A percentile compares a stretch with the other conserved stretches of the same genome.
Evolutionary conservation across 2,888 invertebrate species (phyloP).

Genomic region (Drosophila melanosoma): DNA sequence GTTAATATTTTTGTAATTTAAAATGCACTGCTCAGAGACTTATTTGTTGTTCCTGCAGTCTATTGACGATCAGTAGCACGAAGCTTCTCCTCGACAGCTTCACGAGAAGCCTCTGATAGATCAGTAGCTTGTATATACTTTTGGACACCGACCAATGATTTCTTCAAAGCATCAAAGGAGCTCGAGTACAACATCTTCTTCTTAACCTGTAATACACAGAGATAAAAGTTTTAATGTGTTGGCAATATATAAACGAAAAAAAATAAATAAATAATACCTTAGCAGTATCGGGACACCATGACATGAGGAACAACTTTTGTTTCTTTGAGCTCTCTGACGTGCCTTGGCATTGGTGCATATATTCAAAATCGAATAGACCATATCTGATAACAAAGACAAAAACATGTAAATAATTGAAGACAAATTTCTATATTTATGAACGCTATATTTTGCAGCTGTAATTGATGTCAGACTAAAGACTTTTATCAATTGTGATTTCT

Average conservation of each 20-base stretch:
- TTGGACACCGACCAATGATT: conserved; percentile 97
- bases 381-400: conserved; percentile 86
- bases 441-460: not conserved
- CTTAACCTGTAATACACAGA: conserved; percentile 86
- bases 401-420: not conserved
- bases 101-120: conserved; percentile 96
- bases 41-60: conserved; percentile 60
- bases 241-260: not conserved
- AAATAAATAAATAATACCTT: conserved; percentile 86
- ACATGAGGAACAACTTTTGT: conserved; percentile 99
- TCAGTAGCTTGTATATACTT: conserved; percentile 99
- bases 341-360: conserved; percentile 98
- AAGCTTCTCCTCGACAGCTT: conserved; percentile 96
- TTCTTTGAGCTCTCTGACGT: conserved; percentile 98
- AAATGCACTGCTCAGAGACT: conserved; percentile 76
- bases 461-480: not conserved
- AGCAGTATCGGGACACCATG: conserved; percentile 99
- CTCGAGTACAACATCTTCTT: conserved; percentile 96
- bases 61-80: conserved; percentile 97
- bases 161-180: conserved; percentile 99
- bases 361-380: conserved; percentile 98
- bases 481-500: conserved; percentile 26
- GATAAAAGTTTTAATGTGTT: not conserved
- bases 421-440: not conserved
- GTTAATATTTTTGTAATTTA: conserved; percentile 49